Evolutionary conservation across 2,113 vertebrate species (phyloP).

Genomic region (Herpetotheres cachinnans): DNA sequence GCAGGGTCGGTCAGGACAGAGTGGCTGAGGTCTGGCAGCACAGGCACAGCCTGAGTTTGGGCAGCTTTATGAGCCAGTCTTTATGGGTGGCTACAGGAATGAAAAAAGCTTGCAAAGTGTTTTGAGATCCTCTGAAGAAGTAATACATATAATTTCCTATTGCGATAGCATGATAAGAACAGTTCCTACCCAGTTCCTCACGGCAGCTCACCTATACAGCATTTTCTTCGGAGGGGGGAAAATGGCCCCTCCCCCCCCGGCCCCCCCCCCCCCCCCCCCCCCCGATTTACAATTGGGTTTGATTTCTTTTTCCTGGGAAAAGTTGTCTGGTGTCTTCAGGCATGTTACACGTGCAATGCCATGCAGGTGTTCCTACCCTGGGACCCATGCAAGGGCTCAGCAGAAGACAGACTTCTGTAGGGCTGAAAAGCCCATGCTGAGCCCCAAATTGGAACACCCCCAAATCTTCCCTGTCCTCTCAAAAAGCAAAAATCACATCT

Average conservation of each 20-base stretch:
- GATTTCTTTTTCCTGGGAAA: background rate
- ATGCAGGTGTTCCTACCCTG: background rate
- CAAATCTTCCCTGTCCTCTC: background rate
- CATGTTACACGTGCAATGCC: background rate
- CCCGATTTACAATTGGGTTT: background rate
- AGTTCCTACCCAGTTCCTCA: background rate
- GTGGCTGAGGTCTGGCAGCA: background rate
- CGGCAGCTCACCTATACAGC: background rate
- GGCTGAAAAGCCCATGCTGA: background rate
- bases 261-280: background rate
- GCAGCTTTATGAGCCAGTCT: background rate
- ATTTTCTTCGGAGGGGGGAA: background rate
- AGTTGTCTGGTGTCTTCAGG: background rate
- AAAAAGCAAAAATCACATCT: constrained; percentile 23
- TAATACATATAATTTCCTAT: background rate
- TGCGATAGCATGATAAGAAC: background rate
- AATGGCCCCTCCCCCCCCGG: background rate
- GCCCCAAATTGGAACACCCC: background rate
- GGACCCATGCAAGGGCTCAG: background rate
- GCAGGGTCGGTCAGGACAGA: background rate
- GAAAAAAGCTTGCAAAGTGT: background rate
- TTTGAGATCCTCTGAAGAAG: background rate
- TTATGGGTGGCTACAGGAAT: background rate
- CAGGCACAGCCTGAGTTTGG: background rate
- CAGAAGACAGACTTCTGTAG: background rate